A percentile compares a stretch with the other conserved stretches of the same genome.
Evolutionary conservation across 37 sponge, comb jelly and placozoan genomes (phyloP).

Genomic region (Chondrilla cf. caribensis): DNA sequence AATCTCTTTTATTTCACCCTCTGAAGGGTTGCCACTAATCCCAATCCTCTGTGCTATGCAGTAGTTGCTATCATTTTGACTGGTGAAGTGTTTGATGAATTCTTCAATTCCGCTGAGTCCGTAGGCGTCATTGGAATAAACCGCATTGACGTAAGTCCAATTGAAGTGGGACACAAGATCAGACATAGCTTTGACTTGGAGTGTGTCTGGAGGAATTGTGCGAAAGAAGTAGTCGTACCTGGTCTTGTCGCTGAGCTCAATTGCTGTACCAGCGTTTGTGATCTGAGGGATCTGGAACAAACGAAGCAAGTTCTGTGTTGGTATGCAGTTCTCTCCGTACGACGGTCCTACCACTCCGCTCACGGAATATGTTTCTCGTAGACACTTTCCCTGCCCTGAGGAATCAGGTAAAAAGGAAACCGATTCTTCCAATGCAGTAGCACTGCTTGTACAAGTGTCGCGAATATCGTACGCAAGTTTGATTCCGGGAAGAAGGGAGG

Average conservation of each 20-base stretch:
- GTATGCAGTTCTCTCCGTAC: constrained; percentile 45
- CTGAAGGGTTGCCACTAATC: neutral
- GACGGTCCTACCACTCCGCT: constrained; percentile 74
- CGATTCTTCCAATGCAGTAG: neutral
- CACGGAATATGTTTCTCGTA: neutral
- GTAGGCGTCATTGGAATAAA: constrained; percentile 44
- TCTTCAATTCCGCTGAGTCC: constrained; percentile 45
- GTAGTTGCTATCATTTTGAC: neutral
- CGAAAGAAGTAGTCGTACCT: constrained; percentile 76
- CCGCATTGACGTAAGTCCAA: constrained; percentile 57
- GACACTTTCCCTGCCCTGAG: neutral
- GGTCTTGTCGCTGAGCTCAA: constrained; percentile 60
- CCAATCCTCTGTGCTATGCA: constrained; percentile 9
- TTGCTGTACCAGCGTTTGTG: constrained; percentile 60
- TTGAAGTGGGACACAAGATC: constrained; percentile 44
- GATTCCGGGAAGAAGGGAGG: neutral
- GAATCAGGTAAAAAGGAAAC: neutral
- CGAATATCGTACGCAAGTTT: neutral
- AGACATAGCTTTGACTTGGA: constrained; percentile 66
- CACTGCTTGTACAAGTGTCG: neutral
- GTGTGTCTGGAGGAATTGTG: constrained; percentile 67
- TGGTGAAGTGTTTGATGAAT: constrained; percentile 14
- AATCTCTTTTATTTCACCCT: neutral
- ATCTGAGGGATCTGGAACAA: constrained; percentile 74
- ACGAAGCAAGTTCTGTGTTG: constrained; percentile 56